Conservation (phyloP, 2,888 invertebrate genomes). For the Amblyjoppa proteus region DNA sequence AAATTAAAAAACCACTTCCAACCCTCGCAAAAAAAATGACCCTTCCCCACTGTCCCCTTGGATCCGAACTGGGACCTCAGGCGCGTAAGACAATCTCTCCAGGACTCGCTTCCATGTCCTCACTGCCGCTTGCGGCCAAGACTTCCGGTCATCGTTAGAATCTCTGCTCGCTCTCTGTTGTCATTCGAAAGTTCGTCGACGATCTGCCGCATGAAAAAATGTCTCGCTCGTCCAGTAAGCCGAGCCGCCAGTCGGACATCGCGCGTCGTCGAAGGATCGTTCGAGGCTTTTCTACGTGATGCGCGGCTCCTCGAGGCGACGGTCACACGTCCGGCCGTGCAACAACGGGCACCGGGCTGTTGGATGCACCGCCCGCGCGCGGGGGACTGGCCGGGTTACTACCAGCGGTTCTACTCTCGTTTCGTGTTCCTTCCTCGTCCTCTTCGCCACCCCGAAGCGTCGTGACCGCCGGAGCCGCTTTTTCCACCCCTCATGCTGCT, state of each 20-base stretch:
- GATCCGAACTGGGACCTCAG: background rate
- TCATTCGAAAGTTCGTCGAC: background rate
- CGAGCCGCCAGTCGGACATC: background rate
- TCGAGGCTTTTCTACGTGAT: background rate
- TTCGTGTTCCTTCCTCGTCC: constrained; percentile 74
- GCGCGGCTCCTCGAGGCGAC: constrained; percentile 54
- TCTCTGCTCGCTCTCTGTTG: background rate
- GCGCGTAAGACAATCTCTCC: background rate
- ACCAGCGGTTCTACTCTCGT: constrained; percentile 80
- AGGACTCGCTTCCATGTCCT: constrained; percentile 1
- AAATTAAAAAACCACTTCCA: background rate
- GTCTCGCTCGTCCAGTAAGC: background rate
- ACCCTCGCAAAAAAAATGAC: background rate
- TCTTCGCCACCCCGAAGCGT: constrained; percentile 82
- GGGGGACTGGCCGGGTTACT: constrained; percentile 84
- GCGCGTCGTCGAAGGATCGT: background rate
- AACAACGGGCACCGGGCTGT: constrained; percentile 58
- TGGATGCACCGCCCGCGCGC: constrained; percentile 83
- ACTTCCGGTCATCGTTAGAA: background rate
- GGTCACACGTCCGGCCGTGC: constrained; percentile 55
- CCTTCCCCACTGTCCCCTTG: background rate
- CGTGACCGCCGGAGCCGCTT: constrained; percentile 70
- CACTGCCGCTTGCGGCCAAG: background rate
- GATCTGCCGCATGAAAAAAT: background rate
- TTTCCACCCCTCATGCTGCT: constrained; percentile 26